Evolutionary conservation across 2,888 invertebrate species (phyloP), one percentile per base, ranked within the genome.

Genomic region (Dynastes maya): DNA sequence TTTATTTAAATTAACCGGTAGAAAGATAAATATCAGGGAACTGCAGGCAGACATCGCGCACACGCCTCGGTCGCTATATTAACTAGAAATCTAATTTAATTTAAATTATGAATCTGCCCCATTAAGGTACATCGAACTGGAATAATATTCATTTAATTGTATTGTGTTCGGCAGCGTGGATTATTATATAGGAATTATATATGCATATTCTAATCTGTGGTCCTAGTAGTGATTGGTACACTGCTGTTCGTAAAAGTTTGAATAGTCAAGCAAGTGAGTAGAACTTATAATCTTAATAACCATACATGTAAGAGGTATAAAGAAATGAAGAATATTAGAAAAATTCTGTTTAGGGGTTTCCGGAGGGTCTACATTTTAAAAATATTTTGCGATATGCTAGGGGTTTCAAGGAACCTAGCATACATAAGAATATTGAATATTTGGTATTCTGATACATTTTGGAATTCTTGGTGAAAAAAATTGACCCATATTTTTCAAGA

Each of bases 101-200:
- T 81, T 80, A 78, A 81, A 80, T 80, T 80, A 82, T 80, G 65
- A 80, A 81, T 68, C 79, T 80, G 81, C 65, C 22, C 81, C 81
- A 84, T 83, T 84, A 84, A 79, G 80, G 84, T 84, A 82, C 86
- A 82, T 84, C 84, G 85, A 85, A 85, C 84, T 85, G 81, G 78
- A 82, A 83, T 81, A 82, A 83, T 83, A 82, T 80, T 81, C 81
- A 82, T 84, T 84, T 85, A 85, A 84, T 84, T 82, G 83, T 83
- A 83, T 82, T 82, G 83, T 82, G 83, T 82, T 83, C 82, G 78
- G 67, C 16, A 78, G 67, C 45, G 45, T 11, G 45, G 45, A 45
- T 45, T 45, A 45, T 45, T 45, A 45, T 45, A 45, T 45, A 45
- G 45, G 80, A 79, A 84, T 85, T 86, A 86, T 84, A 84, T 85